phyloP scores from a whole-genome alignment of 2,113 vertebrate genomes.

The Dryoscopus gambensis region DNA sequence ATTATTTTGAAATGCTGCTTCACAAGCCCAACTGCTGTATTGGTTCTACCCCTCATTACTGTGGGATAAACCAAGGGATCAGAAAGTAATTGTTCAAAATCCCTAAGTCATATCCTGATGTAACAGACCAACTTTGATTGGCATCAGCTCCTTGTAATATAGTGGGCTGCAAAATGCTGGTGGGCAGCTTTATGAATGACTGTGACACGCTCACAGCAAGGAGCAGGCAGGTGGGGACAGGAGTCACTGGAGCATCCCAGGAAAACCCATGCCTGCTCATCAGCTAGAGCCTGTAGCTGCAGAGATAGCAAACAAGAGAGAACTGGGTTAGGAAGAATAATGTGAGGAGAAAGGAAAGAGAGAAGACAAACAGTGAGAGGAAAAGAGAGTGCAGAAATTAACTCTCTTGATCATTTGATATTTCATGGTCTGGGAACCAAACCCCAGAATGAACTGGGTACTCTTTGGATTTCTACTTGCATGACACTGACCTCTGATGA shows the following conservation, averaged over 20 bases:
- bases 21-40: not conserved
- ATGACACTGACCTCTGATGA: not conserved
- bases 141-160: not conserved
- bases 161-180: not conserved
- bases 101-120: not conserved
- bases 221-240: not conserved
- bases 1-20: not conserved
- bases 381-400: not conserved
- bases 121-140: not conserved
- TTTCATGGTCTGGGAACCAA: not conserved
- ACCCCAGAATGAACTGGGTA: not conserved
- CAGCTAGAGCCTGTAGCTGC: not conserved
- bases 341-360: not conserved
- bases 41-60: not conserved
- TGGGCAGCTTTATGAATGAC: not conserved
- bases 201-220: not conserved
- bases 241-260: not conserved
- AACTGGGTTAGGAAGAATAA: not conserved
- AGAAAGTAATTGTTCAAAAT: not conserved
- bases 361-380: not conserved
- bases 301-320: not conserved
- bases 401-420: not conserved
- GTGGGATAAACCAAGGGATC: not conserved
- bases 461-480: not conserved
- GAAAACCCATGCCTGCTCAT: not conserved